Base-by-base conservation (phyloP, 1,140 invertebrate species). In the Drosophila insularis region DNA sequence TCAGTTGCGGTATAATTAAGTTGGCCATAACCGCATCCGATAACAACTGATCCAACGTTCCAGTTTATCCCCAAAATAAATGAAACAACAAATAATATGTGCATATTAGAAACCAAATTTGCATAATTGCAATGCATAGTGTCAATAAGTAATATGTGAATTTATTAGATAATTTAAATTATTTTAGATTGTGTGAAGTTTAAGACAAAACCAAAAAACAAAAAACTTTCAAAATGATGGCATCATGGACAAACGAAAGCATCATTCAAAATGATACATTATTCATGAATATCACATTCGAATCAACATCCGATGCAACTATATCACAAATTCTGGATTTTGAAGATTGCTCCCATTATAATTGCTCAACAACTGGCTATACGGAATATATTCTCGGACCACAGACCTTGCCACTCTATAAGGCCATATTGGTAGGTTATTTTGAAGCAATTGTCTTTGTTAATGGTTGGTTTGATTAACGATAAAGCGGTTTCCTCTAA, bases 321-420 rank as follows among this genome's bases (percentile, higher is more conserved):
- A 40, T 54, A 10, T 50, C 56, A 6, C 13, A 58, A 0, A 46
- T 55, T n/a, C 31, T 61, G 1, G 81, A 76, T 4, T 11, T 74
- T 0, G 80, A 79, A 14, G 74, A 74, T 11, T 65, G 65, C 43
- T 79, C 82, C 1, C 63, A 81, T n/a, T 93, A 93, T 78, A 93
- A 94, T 71, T 94, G 93, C 60, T 91, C 91, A 4, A 89, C 92
- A 43, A 91, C 92, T 3, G 93, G 93, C 58, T 94, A 92, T 90
- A 81, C 93, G 13, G 90, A 91, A 76, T 92, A 90, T 64, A 79
- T 92, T 62, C 92, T 93, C 74, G 94, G 94, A 0, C 93, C 93
- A 0, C 91, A 93, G 19, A 80, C 91, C 32, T 68, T 94, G 19
- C 93, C 93, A 2, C 78, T 94, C 17, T 73, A 77, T 23, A 92